Percentiles rank a stretch among this genome's conserved stretches.
Conservation (phyloP, 2,113 vertebrate species). For the Eulemur rufifrons region DNA sequence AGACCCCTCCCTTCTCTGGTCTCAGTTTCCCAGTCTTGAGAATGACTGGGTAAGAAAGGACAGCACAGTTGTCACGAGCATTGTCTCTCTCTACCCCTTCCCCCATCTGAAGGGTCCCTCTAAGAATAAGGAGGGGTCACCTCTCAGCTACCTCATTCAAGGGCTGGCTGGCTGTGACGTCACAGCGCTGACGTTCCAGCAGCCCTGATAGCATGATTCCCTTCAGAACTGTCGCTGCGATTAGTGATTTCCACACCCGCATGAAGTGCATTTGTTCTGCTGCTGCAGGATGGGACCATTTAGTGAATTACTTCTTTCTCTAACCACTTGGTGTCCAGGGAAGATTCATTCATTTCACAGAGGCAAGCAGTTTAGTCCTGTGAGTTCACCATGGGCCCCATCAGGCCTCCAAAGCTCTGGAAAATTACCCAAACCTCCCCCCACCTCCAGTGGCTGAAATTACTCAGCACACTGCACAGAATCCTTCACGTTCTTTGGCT, state of each 20-base stretch:
- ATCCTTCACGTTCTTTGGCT: background rate
- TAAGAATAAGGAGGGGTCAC: background rate
- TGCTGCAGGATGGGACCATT: conserved; percentile 28
- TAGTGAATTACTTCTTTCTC: conserved; percentile 49
- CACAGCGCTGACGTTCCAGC: background rate
- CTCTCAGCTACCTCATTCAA: background rate
- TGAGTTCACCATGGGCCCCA: background rate
- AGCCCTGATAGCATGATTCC: background rate
- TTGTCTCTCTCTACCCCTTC: background rate
- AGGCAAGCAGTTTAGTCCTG: conserved; percentile 52
- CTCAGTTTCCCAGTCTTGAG: background rate
- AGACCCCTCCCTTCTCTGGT: background rate
- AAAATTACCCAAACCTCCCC: conserved; percentile 47
- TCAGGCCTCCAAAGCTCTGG: conserved; percentile 40
- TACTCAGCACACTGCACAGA: background rate
- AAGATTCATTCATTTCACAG: conserved; percentile 49
- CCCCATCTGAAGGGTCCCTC: background rate
- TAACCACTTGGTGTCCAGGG: background rate
- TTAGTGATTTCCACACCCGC: background rate
- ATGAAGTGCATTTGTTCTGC: background rate
- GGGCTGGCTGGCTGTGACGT: background rate
- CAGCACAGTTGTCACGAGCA: background rate
- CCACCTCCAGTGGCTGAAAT: background rate
- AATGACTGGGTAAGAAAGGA: background rate
- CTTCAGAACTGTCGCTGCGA: background rate